Evolutionary conservation across 2,888 invertebrate genomes (phyloP).

Genomic region (Chaetogeoica ovagalla): DNA sequence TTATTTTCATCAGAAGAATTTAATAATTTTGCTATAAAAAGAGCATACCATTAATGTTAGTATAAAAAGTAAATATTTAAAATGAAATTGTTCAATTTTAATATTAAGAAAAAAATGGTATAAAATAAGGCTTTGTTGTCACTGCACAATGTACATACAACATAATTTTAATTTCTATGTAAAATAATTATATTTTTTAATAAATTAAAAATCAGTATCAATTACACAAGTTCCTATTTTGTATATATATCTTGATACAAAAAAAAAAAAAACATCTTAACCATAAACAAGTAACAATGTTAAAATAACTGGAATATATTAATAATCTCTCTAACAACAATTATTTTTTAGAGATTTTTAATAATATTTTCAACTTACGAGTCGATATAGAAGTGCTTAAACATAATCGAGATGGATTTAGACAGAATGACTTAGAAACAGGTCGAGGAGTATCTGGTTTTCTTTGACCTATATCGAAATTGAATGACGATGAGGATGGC

Average conservation of each 20-base stretch:
- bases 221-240: no score
- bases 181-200: no score
- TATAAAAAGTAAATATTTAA: background rate
- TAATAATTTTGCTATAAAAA: slow-evolving; percentile 23
- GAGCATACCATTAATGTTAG: background rate
- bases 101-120: no score
- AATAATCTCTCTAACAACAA: no score
- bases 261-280: no score
- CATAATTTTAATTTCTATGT: no score
- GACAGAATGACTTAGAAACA: slow-evolving; percentile 43
- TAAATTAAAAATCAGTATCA: no score
- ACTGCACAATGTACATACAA: no score
- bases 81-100: background rate
- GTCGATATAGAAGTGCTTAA: slow-evolving; percentile 30
- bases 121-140: no score
- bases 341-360: background rate
- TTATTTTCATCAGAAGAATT: slow-evolving; percentile 20
- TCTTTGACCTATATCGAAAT: slow-evolving; percentile 39
- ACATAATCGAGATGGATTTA: slow-evolving; percentile 49
- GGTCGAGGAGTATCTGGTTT: slow-evolving; percentile 51
- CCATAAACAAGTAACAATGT: no score
- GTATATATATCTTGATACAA: no score
- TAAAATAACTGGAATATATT: no score
- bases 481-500: slow-evolving; percentile 44
- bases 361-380: slow-evolving; percentile 22